Evolutionary conservation across 2,113 vertebrate genomes (phyloP).

Genomic region (Mystacornis crossleyi): DNA sequence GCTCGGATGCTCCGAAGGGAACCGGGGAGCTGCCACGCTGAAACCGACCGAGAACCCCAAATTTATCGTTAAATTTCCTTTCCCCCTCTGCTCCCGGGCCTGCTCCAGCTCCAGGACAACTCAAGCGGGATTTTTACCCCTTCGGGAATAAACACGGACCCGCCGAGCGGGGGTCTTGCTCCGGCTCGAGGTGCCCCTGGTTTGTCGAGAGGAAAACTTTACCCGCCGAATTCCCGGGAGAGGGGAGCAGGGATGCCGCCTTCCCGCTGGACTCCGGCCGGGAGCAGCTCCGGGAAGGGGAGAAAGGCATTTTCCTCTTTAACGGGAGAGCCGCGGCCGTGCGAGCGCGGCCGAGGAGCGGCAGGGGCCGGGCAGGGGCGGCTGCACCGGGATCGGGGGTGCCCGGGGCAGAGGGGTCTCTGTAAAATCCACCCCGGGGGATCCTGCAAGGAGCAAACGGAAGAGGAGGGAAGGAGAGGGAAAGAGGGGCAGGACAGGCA

Average conservation of each 20-base stretch:
- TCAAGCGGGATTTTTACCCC: neutral
- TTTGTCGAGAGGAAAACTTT: neutral
- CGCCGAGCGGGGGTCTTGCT: neutral
- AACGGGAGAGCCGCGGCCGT: neutral
- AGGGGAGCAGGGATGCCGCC: neutral
- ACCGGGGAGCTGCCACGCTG: neutral
- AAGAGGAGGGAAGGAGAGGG: neutral
- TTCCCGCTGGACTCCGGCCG: neutral
- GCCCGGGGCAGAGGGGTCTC: too few relatives aligned
- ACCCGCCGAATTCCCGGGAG: rapidly evolving
- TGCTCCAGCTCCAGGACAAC: neutral
- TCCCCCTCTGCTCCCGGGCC: neutral
- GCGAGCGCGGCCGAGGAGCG: neutral
- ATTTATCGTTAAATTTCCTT: neutral
- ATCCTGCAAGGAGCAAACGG: neutral
- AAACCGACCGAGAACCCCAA: neutral
- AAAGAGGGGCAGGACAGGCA: neutral
- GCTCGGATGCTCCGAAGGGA: neutral
- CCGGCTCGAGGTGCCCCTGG: rapidly evolving
- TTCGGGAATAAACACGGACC: neutral
- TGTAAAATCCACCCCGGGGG: rapidly evolving
- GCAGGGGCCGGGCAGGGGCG: neutral
- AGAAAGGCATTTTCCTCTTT: neutral
- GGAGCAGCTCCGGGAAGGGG: neutral
- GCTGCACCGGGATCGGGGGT: neutral